These are phyloP conservation scores for Anarrhichthys ocellatus DNA, from an alignment of 2,113 vertebrate genomes.

Conservation along the genomic window DNA sequence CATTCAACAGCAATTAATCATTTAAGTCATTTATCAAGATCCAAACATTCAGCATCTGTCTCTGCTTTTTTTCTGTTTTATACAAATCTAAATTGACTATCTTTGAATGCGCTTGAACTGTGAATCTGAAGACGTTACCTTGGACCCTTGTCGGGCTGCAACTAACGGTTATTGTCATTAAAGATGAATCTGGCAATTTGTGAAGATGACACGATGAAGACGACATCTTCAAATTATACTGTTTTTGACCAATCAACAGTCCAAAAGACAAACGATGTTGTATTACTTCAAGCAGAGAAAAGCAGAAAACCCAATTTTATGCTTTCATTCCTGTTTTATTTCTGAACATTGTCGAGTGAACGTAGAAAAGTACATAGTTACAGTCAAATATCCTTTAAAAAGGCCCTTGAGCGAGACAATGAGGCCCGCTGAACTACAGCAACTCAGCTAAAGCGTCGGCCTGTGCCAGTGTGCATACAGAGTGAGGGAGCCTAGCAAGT, in stretches of 20 bases:
- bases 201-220: neutral
- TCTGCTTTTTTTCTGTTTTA: neutral
- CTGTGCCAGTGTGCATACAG: constrained; percentile 31
- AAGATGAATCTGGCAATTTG: neutral
- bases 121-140: neutral
- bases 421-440: neutral
- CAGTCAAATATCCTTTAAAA: neutral
- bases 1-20: neutral
- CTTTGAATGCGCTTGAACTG: neutral
- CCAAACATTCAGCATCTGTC: neutral
- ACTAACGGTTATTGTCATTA: neutral
- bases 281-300: neutral
- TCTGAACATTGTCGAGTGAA: neutral
- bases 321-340: neutral
- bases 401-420: neutral
- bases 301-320: neutral
- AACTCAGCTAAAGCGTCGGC: constrained; percentile 4
- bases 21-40: neutral
- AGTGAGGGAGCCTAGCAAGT: constrained; percentile 17
- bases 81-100: neutral
- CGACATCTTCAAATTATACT: neutral
- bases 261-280: no score
- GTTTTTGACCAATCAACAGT: neutral
- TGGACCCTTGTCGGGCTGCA: neutral
- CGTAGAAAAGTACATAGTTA: neutral